Evolutionary conservation across 1,140 invertebrate species (phyloP).

Genomic region (Zaprionus africanus): DNA sequence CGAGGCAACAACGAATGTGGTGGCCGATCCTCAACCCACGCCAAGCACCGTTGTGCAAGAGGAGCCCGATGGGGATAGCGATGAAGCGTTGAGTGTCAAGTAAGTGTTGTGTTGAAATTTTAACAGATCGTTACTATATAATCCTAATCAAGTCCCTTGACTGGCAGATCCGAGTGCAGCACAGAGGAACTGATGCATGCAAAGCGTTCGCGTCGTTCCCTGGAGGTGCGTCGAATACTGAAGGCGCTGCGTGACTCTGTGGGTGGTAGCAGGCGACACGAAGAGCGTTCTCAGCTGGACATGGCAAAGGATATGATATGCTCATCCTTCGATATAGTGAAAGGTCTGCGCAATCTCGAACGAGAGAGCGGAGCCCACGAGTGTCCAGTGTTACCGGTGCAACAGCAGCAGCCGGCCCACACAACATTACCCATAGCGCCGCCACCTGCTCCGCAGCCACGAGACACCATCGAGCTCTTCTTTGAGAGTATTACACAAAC

Average conservation of each 20-base stretch:
- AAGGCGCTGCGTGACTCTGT: slow-evolving; percentile 54
- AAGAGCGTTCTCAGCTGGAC: slow-evolving; percentile 61
- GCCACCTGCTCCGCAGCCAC: slow-evolving; percentile 1
- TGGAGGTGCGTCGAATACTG: slow-evolving; percentile 56
- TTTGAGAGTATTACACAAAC: slow-evolving; percentile 75
- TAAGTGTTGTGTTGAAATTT: slow-evolving; percentile 6
- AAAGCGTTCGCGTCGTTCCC: slow-evolving; percentile 53
- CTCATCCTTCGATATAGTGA: slow-evolving; percentile 67
- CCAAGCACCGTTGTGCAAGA: slow-evolving; percentile 6
- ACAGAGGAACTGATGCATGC: slow-evolving; percentile 39
- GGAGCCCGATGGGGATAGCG: slow-evolving; percentile 58
- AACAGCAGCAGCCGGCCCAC: too few relatives aligned
- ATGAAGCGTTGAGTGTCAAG: slow-evolving; percentile 57
- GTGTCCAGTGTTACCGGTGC: neutral
- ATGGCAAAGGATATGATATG: slow-evolving; percentile 72
- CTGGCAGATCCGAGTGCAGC: slow-evolving; percentile 58
- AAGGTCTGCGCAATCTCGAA: slow-evolving; percentile 57
- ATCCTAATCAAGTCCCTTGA: neutral
- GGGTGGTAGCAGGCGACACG: slow-evolving; percentile 31
- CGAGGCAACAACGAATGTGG: neutral
- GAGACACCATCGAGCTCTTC: slow-evolving; percentile 69
- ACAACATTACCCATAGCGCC: neutral
- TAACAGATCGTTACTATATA: neutral
- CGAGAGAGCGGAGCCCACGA: neutral
- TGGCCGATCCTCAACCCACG: neutral